Conservation (phyloP, 2,888 invertebrate genomes). For the Drosophila seclusa region DNA sequence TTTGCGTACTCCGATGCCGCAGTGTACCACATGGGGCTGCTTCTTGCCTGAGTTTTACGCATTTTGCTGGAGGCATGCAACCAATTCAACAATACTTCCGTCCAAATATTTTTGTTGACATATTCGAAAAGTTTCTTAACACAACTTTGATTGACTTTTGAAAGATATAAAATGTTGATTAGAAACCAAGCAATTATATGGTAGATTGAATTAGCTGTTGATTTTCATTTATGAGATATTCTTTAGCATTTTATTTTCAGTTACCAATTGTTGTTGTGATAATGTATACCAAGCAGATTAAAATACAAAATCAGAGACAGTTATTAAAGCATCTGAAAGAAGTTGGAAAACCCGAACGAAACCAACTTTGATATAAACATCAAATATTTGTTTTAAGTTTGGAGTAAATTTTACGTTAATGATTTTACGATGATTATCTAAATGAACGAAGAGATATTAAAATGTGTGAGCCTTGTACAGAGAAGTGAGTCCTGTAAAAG, state of each 20-base stretch:
- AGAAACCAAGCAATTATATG: background rate
- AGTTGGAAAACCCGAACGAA: background rate
- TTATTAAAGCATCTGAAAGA: background rate
- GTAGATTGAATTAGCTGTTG: background rate
- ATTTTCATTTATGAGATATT: background rate
- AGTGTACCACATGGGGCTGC: constrained; percentile 44
- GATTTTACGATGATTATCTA: constrained; percentile 29
- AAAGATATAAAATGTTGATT: background rate
- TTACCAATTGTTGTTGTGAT: too few species aligned
- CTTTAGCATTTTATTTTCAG: background rate
- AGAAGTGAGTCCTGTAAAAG: constrained; percentile 33
- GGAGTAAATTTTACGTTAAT: constrained; percentile 36
- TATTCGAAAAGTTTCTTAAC: constrained; percentile 47
- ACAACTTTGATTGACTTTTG: constrained; percentile 9
- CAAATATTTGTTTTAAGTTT: constrained; percentile 23
- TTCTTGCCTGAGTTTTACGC: constrained; percentile 19
- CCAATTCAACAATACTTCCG: constrained; percentile 68
- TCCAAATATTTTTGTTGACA: constrained; percentile 53
- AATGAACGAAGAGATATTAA: constrained; percentile 31
- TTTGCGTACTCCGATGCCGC: constrained; percentile 5
- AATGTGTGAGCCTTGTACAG: constrained; percentile 41
- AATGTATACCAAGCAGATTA: background rate
- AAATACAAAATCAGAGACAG: background rate
- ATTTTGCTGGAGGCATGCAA: constrained; percentile 36
- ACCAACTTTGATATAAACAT: constrained; percentile 34